Conservation (phyloP, 2,113 vertebrate species). For the Thymallus thymallus region DNA sequence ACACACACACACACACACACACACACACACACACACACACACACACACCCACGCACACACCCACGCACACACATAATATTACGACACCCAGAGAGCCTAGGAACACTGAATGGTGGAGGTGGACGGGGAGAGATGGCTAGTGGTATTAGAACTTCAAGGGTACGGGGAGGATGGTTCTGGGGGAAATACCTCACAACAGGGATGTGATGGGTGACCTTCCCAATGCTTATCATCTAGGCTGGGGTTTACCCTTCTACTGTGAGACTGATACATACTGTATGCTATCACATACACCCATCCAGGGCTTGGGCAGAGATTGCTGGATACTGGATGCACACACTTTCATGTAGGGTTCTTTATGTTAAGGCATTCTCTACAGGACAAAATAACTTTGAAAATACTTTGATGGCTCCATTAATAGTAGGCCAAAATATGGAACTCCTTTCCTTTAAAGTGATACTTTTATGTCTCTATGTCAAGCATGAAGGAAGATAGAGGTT, state of each 20-base stretch:
- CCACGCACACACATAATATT: no score
- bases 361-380: neutral
- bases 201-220: no score
- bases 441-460: no score
- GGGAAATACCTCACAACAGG: neutral
- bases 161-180: neutral
- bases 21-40: neutral
- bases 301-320: neutral
- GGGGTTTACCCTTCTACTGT: neutral
- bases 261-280: neutral
- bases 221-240: neutral
- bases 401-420: neutral
- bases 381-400: neutral
- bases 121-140: neutral
- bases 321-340: neutral
- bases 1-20: slow-evolving; percentile 7
- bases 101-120: slow-evolving; percentile 2
- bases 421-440: no score
- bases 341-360: neutral
- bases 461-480: no score
- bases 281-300: neutral
- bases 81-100: neutral
- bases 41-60: no score
- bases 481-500: no score
- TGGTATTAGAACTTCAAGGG: slow-evolving; percentile 17